These are phyloP conservation scores for Chrysolina americana DNA, from an alignment of 2,888 invertebrate species.

Conservation along the genomic window DNA sequence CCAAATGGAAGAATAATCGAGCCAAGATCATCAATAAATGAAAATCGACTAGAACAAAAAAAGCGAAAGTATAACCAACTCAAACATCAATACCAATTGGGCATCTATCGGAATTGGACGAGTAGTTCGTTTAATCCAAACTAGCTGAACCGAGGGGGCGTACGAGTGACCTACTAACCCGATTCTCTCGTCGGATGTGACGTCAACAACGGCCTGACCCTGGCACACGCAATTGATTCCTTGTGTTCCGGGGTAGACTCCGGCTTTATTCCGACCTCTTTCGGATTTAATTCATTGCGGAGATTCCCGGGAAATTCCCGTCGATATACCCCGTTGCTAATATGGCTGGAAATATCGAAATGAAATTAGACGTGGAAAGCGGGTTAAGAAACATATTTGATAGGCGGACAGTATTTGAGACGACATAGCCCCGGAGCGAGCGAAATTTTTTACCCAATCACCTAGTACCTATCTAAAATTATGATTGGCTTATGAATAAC, in stretches of 20 bases:
- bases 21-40: neutral
- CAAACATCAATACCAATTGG: neutral
- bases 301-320: constrained; percentile 18
- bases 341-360: neutral
- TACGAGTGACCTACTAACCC: constrained; percentile 49
- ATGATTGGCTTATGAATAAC: too few species aligned
- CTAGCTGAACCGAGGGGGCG: constrained; percentile 29
- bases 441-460: too few species aligned
- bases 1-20: too few species aligned
- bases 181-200: constrained; percentile 38
- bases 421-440: too few species aligned
- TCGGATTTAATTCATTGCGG: neutral
- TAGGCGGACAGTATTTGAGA: too few species aligned
- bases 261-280: neutral
- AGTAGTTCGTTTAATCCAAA: constrained; percentile 13
- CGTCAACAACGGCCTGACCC: constrained; percentile 46
- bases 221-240: constrained; percentile 44
- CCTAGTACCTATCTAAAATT: too few species aligned
- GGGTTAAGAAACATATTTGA: neutral
- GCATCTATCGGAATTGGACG: neutral
- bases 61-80: neutral
- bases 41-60: neutral
- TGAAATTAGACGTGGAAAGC: neutral
- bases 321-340: neutral
- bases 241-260: constrained; percentile 38